Base-by-base conservation (phyloP, 1,140 invertebrate species). In the Cotesia typhae region DNA sequence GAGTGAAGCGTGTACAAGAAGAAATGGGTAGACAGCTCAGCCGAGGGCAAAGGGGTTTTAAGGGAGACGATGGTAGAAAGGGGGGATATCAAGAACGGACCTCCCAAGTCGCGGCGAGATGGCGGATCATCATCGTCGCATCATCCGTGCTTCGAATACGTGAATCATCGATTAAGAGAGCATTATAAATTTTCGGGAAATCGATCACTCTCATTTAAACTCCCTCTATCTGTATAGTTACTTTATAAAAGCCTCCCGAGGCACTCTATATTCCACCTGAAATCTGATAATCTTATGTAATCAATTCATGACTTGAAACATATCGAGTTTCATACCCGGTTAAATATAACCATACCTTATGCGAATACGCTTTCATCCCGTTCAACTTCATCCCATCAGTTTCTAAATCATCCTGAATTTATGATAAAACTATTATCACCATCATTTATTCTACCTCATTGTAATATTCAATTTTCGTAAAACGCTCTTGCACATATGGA, bases 81-180 rank as follows among this genome's bases (percentile, higher is more conserved):
- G 69, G 76, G 83, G 81, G 77, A 82, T 85, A 87, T 87, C 85
- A 81, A 87, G 84, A 87, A 84, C 83, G 84, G 86, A 87, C 86
- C 85, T 87, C 86, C 86, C 86, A 87, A 87, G 86, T 85, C 82
- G 86, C 84, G 83, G 74, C 77, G 85, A 84, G 85, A 87, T 87
- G 86, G 84, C 86, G 82, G 84, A 86, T 87, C 83, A 85, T 87
- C 84, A 83, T 85, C 82, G 78, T 84, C 83, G 81, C 82, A 81
- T 85, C 84, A 86, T 82, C 80, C 83, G 82, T 84, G 83, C 81
- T 82, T 80, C 82, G 83, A 85, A 84, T 84, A 82, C 79, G 70
- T 74, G 75, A 78, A 74, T 57, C 41, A 60, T 14, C 53, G 64
- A 71, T 55, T 20, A 53, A 70, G 41, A 41, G 37, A 64, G 77